Base-by-base conservation (phyloP, 2,888 invertebrate genomes). In the Dynastes hyllus region DNA sequence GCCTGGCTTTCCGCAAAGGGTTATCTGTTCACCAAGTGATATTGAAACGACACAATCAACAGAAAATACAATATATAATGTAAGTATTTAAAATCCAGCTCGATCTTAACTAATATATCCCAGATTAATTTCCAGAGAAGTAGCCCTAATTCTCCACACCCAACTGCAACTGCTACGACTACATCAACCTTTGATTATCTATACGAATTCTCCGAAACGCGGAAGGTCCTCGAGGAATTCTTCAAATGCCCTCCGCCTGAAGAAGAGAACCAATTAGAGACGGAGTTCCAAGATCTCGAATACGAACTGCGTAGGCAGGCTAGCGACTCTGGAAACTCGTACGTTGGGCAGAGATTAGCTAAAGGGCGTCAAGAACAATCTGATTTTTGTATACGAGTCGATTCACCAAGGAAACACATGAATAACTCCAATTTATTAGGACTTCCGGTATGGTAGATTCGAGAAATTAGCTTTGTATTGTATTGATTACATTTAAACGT, bases 161-260 rank as follows among this genome's bases (percentile, higher is more conserved):
- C 77, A 8, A 78, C 82, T 4, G 82, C 83, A 37, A 85, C 87
- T 66, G 86, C 85, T 29, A 91, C 91, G 79, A 86, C 85, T 27
- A 91, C 91, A 79, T 91, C 94, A 76, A 95, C 96, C 51, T 96
- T 96, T 88, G 96, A 97, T 90, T 96, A 96, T 89, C 89, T 96
- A 81, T 97, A 97, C 88, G 97, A 97, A 89, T 97, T 97, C 89
- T 97, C 97, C 0, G 97, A 97, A 90, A 97, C 97, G 32, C 91
- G 96, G 83, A 97, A 97, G 90, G 97, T 97, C 67, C 90, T 97
- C 63, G 97, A 97, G 87, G 97, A 97, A 90, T 97, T 97, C 90
- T 97, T 97, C 91, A 94, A 95, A 88, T 95, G 95, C 87, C 94
- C 94, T 70, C 93, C 93, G 78, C 91, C 91, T 32, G 91, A 92